Evolutionary conservation across 1,140 invertebrate species (phyloP).

Genomic region (Psilanteris sp.): DNA sequence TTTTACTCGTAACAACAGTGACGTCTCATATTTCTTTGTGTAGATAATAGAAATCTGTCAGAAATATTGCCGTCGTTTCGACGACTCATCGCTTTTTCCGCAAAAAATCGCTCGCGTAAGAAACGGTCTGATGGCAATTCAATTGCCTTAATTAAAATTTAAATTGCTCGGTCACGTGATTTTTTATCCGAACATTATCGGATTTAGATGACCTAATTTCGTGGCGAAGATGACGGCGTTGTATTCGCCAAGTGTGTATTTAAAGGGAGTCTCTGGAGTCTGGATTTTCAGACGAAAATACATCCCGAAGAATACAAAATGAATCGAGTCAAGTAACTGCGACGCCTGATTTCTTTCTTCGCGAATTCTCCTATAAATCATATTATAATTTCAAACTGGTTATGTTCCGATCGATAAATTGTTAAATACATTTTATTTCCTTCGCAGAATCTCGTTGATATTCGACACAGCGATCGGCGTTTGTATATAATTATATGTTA

Average conservation of each 20-base stretch:
- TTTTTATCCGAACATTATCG: slow-evolving; percentile 3
- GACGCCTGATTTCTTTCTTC: not conserved
- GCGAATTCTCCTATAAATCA: slow-evolving; percentile 6
- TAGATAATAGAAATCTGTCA: slow-evolving; percentile 15
- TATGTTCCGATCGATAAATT: not conserved
- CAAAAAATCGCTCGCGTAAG: not conserved
- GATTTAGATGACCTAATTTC: slow-evolving; percentile 3
- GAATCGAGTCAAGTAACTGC: not conserved
- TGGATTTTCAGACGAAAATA: slow-evolving; percentile 1
- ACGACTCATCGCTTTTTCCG: slow-evolving; percentile 17
- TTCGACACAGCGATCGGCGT: slow-evolving; percentile 17
- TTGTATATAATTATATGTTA: slow-evolving; percentile 31
- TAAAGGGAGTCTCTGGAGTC: not conserved
- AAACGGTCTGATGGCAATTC: not conserved
- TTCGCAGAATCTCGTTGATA: not conserved
- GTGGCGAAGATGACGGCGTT: not conserved
- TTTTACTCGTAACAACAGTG: slow-evolving; percentile 14
- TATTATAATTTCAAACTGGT: slow-evolving; percentile 2
- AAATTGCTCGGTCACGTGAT: not conserved
- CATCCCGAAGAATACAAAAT: not conserved
- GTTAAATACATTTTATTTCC: slow-evolving; percentile 12
- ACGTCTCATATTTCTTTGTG: slow-evolving; percentile 22
- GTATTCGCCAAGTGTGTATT: not conserved
- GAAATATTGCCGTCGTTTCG: slow-evolving; percentile 11
- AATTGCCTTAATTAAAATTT: slow-evolving; percentile 11